These are phyloP conservation scores for Cepaea hortensis DNA, from an alignment of 2,888 invertebrate species.

Conservation along the genomic window DNA sequence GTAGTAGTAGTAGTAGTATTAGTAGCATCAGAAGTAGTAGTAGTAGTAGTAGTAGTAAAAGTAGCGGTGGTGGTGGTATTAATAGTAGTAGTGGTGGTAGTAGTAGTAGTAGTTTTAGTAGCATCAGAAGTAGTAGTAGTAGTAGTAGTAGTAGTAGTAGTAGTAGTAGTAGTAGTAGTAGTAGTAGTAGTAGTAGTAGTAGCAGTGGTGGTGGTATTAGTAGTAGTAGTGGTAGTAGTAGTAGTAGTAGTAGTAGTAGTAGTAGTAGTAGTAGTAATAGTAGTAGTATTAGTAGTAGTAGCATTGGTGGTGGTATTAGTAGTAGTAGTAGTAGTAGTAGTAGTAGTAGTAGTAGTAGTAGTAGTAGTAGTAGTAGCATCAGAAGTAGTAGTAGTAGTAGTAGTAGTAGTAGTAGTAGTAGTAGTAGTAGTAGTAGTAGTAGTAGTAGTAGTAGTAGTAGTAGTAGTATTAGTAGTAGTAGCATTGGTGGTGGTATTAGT, in stretches of 20 bases:
- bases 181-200: neutral
- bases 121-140: no score
- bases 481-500: no score
- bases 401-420: conserved; percentile 9
- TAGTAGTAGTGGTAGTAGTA: no score
- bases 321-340: neutral
- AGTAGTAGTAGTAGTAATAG: neutral
- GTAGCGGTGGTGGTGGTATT: conserved; percentile 19
- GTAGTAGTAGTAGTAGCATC: neutral
- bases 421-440: neutral
- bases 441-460: conserved; percentile 1
- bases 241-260: neutral
- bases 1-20: no score
- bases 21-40: neutral
- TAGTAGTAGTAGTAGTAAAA: conserved; percentile 18
- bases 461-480: neutral
- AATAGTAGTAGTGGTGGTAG: neutral
- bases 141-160: no score
- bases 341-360: no score
- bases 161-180: neutral
- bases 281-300: neutral
- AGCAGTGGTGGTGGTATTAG: no score
- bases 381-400: conserved; percentile 6
- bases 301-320: neutral
- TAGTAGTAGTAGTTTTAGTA: neutral